These are phyloP conservation scores for Andricus grossulariae DNA, from an alignment of 1,140 invertebrate genomes.

Conservation along the genomic window DNA sequence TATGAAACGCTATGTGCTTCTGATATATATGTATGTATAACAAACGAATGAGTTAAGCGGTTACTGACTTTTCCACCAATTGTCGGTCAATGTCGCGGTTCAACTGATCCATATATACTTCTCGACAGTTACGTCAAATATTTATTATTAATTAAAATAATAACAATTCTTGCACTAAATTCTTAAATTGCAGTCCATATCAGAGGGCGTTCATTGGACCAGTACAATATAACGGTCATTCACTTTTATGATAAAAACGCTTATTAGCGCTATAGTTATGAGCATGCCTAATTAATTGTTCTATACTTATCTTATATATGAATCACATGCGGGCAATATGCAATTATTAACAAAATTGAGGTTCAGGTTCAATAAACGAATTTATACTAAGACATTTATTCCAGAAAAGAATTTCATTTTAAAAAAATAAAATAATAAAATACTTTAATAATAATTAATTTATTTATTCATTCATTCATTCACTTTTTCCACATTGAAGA, in stretches of 20 bases:
- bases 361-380: too few relatives aligned
- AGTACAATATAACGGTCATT: slow-evolving; percentile 37
- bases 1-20: slow-evolving; percentile 63
- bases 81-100: slow-evolving; percentile 67
- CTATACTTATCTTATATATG: too few relatives aligned
- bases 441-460: too few relatives aligned
- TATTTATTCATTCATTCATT: too few relatives aligned
- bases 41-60: slow-evolving; percentile 70
- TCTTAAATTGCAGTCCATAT: not conserved
- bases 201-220: not conserved
- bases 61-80: slow-evolving; percentile 70
- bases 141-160: slow-evolving; percentile 30
- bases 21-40: slow-evolving; percentile 64
- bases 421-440: too few relatives aligned
- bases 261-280: not conserved
- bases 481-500: too few relatives aligned
- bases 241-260: not conserved
- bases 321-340: too few relatives aligned
- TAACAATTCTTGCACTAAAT: slow-evolving; percentile 1
- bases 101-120: slow-evolving; percentile 12
- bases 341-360: too few relatives aligned
- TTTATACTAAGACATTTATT: too few relatives aligned
- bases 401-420: too few relatives aligned
- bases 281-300: too few relatives aligned
- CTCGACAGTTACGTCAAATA: not conserved